A percentile compares a stretch with the other conserved stretches of the same genome.
phyloP scores from a whole-genome alignment of 2,888 invertebrate genomes.

The Chalcosyrphus nemorum region DNA sequence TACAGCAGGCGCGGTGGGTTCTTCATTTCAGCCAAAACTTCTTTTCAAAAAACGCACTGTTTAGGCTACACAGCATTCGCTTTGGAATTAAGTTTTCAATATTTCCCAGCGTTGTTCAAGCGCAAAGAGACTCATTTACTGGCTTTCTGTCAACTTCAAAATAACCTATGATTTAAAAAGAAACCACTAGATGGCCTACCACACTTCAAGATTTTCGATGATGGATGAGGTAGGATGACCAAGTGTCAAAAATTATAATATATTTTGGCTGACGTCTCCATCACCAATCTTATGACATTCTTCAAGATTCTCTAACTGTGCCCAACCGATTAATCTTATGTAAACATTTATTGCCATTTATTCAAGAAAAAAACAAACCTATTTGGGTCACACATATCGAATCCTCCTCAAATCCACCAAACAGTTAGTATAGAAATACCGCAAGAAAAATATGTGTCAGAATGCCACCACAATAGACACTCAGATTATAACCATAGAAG shows the following conservation, averaged over 20 bases:
- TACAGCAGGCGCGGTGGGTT: too few relatives aligned
- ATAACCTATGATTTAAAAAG: too few relatives aligned
- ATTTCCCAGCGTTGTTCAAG: too few relatives aligned
- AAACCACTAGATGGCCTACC: too few relatives aligned
- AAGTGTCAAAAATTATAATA: background rate
- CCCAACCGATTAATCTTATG: background rate
- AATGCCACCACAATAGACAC: constrained; percentile 46
- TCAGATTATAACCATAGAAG: constrained; percentile 12
- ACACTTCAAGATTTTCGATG: background rate
- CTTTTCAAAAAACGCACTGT: too few relatives aligned
- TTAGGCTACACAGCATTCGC: too few relatives aligned
- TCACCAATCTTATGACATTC: background rate
- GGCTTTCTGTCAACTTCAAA: too few relatives aligned
- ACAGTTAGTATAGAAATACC: constrained; percentile 58
- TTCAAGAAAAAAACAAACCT: background rate
- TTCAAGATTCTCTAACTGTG: background rate
- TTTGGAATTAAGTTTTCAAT: too few relatives aligned
- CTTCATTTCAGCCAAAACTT: too few relatives aligned
- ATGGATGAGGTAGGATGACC: too few relatives aligned
- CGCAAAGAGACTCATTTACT: too few relatives aligned
- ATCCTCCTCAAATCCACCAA: constrained; percentile 31
- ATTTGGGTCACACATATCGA: constrained; percentile 44
- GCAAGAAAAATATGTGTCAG: constrained; percentile 64
- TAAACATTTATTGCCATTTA: background rate
- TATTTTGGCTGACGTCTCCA: background rate